phyloP scores from a whole-genome alignment of 2,888 invertebrate genomes.

The Noctua pronuba region DNA sequence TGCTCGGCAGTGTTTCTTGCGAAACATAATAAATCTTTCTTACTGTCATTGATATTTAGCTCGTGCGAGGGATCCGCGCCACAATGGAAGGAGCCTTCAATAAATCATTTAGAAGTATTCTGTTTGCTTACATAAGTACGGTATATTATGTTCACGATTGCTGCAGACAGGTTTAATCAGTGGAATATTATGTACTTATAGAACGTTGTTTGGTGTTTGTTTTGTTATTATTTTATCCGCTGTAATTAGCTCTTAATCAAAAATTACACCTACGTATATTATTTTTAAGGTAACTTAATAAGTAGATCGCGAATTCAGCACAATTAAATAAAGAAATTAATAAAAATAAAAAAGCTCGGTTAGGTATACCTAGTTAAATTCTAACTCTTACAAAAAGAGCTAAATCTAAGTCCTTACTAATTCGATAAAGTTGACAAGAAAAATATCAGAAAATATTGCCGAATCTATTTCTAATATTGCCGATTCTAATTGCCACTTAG shows the following conservation, averaged over 20 bases:
- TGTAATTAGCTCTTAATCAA: background rate
- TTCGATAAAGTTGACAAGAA: background rate
- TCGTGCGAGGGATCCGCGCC: slow-evolving; percentile 80
- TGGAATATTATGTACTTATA: slow-evolving; percentile 32
- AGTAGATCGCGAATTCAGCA: background rate
- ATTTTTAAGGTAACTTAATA: background rate
- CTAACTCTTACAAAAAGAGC: background rate
- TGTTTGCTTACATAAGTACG: slow-evolving; percentile 76
- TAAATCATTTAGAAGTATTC: slow-evolving; percentile 86
- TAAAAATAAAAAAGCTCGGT: background rate
- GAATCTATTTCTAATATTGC: background rate
- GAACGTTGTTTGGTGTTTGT: slow-evolving; percentile 14
- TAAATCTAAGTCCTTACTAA: background rate
- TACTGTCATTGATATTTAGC: slow-evolving; percentile 89
- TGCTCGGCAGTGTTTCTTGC: slow-evolving; percentile 80
- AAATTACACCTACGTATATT: background rate
- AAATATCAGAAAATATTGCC: background rate
- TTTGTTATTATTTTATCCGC: slow-evolving; percentile 18
- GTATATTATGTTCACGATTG: slow-evolving; percentile 62
- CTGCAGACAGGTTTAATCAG: slow-evolving; percentile 62
- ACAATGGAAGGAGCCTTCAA: slow-evolving; percentile 77
- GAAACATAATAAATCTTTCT: slow-evolving; percentile 88
- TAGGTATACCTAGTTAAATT: no score
- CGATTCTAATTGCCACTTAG: background rate
- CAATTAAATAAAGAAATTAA: background rate